These are phyloP conservation scores for Aphrocallistes beatrix DNA, from an alignment of 37 sponge, comb jelly and placozoan genomes.

Conservation along the genomic window DNA sequence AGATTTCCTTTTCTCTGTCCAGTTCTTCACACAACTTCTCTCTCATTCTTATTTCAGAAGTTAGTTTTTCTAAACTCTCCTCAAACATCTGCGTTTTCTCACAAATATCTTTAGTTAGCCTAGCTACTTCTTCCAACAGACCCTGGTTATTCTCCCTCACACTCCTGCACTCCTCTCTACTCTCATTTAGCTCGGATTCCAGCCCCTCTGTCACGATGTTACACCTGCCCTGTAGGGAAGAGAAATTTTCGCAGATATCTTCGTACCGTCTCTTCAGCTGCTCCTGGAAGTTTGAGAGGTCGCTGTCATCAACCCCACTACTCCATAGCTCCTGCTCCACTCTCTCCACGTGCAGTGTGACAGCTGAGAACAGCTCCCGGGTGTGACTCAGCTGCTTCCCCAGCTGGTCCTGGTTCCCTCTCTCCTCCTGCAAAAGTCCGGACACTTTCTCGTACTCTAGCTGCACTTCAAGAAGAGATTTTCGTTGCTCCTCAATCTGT, in stretches of 20 bases:
- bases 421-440: slow-evolving; percentile 20
- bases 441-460: slow-evolving; percentile 24
- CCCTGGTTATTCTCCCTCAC: not conserved
- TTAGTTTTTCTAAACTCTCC: not conserved
- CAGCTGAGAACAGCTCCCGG: slow-evolving; percentile 64
- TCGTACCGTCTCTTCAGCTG: not conserved
- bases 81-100: not conserved
- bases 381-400: slow-evolving; percentile 25
- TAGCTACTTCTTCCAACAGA: not conserved
- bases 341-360: slow-evolving; percentile 57
- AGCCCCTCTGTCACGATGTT: not conserved
- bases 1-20: not conserved
- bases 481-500: slow-evolving; percentile 28
- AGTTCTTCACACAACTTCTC: not conserved
- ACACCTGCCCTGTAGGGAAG: not conserved
- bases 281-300: not conserved
- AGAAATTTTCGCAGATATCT: not conserved
- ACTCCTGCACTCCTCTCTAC: not conserved
- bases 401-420: slow-evolving; percentile 27
- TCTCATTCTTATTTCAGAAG: not conserved
- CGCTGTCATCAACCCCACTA: not conserved
- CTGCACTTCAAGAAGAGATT: slow-evolving; percentile 24
- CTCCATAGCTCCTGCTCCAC: slow-evolving; percentile 26
- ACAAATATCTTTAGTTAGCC: not conserved
- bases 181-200: not conserved